Evolutionary conservation across 2,888 invertebrate species (phyloP), one percentile per base, ranked within the genome.

Genomic region (Drosophila engyochracea): DNA sequence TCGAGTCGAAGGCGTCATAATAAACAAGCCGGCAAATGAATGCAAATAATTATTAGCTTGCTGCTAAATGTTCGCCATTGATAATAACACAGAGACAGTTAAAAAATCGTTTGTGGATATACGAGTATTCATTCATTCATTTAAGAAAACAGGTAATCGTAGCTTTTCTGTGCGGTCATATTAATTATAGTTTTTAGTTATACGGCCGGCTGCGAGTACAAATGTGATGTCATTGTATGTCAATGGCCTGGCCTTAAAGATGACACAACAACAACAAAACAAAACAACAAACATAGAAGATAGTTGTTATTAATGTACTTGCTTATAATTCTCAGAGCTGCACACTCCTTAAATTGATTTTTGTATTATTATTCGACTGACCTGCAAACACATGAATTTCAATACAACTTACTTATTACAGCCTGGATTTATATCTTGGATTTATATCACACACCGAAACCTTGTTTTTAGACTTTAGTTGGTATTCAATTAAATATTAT

Each of bases 151-250:
- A 31, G 68, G 66, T 67, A 71, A 52, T 58, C 54, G 60, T 57
- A 33, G 60, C 47, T 57, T 33, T 58, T 31, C 31, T 57, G 47
- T 70, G 64, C 63, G 70, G 73, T 79, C 81, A 82, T 68, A 74
- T 77, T 81, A 81, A 81, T 81, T 81, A 72, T 72, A 79, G 69
- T 79, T 79, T 79, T 52, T 73, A 76, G 70, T 60, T 70, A 53
- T 54, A 25, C 44, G 19, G 25, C 41, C 14, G 66, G 44, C 35
- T 62, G n/a, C 28, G 47, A 54, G 65, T 63, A 71, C 62, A 73
- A 73, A 55, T 79, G 76, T 76, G 80, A 76, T 80, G 80, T 80
- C 80, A 80, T 80, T 71, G 67, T 74, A 80, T 74, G 80, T 80
- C 80, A 80, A 80, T 80, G 80, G 73, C 79, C 79, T 76, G 67